phyloP scores from a whole-genome alignment of 2,888 invertebrate species.

The Cephus sareptanus region DNA sequence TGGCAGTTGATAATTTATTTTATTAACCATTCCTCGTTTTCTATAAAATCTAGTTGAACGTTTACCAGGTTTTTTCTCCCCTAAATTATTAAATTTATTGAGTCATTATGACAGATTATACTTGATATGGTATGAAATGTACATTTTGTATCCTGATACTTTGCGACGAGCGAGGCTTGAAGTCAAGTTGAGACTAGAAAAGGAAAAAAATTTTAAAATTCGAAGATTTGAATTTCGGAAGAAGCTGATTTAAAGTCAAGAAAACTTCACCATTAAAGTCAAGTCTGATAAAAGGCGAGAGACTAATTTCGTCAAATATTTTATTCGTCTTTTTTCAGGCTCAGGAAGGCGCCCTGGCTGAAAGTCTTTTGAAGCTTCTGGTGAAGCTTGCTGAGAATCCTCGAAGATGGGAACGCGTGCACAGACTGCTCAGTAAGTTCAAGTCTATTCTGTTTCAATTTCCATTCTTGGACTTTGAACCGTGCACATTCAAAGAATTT shows the following conservation, averaged over 20 bases:
- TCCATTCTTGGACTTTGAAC: background rate
- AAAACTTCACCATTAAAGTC: background rate
- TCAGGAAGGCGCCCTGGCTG: slow-evolving; percentile 42
- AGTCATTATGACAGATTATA: no score
- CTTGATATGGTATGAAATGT: no score
- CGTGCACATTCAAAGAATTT: background rate
- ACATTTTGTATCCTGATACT: no score
- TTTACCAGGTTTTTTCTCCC: no score
- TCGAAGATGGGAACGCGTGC: slow-evolving; percentile 48
- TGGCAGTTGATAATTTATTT: no score
- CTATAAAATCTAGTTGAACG: no score
- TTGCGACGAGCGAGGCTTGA: no score
- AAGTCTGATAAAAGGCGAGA: background rate
- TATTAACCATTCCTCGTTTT: no score
- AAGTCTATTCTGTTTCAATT: slow-evolving; percentile 13
- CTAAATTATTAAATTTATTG: no score
- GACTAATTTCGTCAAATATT: background rate
- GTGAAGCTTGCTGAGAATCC: slow-evolving; percentile 55
- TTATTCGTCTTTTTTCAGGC: slow-evolving; percentile 20
- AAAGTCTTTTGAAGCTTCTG: slow-evolving; percentile 52
- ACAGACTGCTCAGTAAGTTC: slow-evolving; percentile 56
- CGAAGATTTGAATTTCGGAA: background rate
- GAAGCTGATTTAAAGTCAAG: background rate
- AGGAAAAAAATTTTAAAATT: background rate
- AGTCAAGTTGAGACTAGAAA: background rate